A percentile compares a stretch with the other conserved stretches of the same genome.
phyloP scores from a whole-genome alignment of 1,140 invertebrate genomes.

The Drosophila bocqueti region DNA sequence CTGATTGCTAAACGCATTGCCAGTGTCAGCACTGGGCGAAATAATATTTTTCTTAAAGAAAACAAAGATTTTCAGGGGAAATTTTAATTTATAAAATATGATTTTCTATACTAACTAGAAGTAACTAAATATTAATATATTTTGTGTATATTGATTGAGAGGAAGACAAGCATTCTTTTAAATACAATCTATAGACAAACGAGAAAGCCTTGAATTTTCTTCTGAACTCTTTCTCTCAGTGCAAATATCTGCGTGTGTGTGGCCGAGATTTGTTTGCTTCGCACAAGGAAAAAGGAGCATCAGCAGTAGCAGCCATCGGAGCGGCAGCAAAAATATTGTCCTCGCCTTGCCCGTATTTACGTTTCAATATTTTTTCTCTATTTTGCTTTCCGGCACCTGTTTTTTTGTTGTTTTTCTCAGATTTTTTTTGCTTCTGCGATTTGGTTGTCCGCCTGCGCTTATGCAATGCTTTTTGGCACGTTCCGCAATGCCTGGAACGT shows the following conservation, averaged over 20 bases:
- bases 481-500: conserved; percentile 67
- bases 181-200: too few species aligned
- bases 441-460: conserved; percentile 75
- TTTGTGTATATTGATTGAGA: neutral
- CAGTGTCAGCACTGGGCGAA: conserved; percentile 30
- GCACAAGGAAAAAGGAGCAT: conserved; percentile 28
- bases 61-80: too few species aligned
- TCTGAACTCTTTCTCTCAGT: conserved; percentile 12
- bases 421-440: conserved; percentile 62
- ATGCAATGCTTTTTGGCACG: conserved; percentile 79
- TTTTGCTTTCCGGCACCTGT: conserved; percentile 44
- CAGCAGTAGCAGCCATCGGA: conserved; percentile 25
- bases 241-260: conserved; percentile 24
- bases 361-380: conserved; percentile 38
- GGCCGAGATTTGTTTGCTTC: conserved; percentile 72
- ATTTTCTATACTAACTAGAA: neutral
- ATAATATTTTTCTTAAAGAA: too few species aligned
- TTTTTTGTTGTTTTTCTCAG: conserved; percentile 12
- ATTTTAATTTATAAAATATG: too few species aligned
- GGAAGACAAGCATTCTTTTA: neutral
- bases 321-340: conserved; percentile 62
- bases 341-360: conserved; percentile 38
- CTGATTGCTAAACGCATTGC: conserved; percentile 77
- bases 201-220: neutral
- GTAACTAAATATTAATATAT: too few species aligned